Conservation (phyloP, 1,140 invertebrate species). For the Halesus radiatus region DNA sequence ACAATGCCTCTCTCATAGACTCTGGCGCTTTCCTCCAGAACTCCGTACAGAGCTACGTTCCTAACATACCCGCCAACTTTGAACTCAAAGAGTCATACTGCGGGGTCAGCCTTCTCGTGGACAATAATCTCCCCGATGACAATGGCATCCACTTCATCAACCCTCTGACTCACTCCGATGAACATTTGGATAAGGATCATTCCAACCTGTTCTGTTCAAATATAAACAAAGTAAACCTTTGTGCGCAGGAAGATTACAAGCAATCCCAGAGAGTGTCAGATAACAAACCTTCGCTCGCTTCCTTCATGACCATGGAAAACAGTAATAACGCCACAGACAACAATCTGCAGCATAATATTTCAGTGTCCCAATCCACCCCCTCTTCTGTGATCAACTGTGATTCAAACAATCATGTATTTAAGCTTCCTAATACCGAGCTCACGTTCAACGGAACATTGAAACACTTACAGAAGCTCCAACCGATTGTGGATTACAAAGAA, state of each 20-base stretch:
- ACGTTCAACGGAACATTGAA: slow-evolving; percentile 68
- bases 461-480: slow-evolving; percentile 67
- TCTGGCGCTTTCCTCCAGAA: slow-evolving; percentile 29
- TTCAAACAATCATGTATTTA: slow-evolving; percentile 60
- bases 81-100: slow-evolving; percentile 32
- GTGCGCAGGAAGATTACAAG: slow-evolving; percentile 21
- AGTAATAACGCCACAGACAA: slow-evolving; percentile 69
- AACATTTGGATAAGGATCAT: slow-evolving; percentile 19
- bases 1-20: neutral
- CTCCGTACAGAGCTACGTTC: slow-evolving; percentile 29
- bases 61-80: slow-evolving; percentile 8
- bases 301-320: slow-evolving; percentile 66
- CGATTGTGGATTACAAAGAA: slow-evolving; percentile 60
- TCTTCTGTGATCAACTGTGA: slow-evolving; percentile 59
- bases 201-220: neutral
- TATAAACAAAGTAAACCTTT: neutral
- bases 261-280: neutral
- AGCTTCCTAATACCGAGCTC: slow-evolving; percentile 66
- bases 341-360: slow-evolving; percentile 57
- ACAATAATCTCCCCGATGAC: slow-evolving; percentile 21
- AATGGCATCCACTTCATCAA: slow-evolving; percentile 15
- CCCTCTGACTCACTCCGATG: neutral
- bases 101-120: neutral
- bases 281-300: slow-evolving; percentile 61
- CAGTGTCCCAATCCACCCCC: slow-evolving; percentile 60